Conservation (phyloP, 2,113 vertebrate genomes). For the Ibidorhyncha struthersii region DNA sequence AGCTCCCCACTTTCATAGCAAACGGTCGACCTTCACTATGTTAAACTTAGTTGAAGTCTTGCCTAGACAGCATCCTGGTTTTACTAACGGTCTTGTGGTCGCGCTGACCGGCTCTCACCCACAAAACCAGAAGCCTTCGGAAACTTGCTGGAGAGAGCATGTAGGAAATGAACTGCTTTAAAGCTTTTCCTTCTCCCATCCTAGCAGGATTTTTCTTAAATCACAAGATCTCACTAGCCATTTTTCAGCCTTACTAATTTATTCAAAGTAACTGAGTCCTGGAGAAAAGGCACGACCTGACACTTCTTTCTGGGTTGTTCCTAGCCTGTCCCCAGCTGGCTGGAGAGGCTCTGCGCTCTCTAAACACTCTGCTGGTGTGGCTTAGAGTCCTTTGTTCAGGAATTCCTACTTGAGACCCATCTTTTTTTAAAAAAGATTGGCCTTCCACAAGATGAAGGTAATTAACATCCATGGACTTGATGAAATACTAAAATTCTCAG, state of each 20-base stretch:
- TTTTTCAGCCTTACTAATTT: background rate
- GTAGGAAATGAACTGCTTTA: background rate
- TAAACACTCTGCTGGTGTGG: background rate
- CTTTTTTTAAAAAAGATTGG: no score
- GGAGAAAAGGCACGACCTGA: background rate
- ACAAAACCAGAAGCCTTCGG: no score
- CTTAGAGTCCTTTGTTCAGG: background rate
- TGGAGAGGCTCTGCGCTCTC: background rate
- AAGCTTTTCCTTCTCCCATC: background rate
- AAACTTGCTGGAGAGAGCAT: background rate
- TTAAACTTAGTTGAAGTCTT: background rate
- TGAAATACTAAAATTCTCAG: background rate
- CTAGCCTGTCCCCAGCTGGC: background rate
- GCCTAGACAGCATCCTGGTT: background rate
- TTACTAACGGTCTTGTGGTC: background rate
- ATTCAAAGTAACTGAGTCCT: background rate
- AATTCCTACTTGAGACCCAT: background rate
- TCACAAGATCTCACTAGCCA: background rate
- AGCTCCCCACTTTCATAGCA: background rate
- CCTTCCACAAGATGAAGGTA: background rate
- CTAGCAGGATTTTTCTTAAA: background rate
- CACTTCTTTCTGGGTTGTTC: background rate
- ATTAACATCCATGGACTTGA: no score
- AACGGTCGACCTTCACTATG: background rate
- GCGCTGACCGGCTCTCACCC: background rate